Base-by-base conservation (phyloP, 2,797 vertebrate genomes). In the Xyrichtys novacula region DNA sequence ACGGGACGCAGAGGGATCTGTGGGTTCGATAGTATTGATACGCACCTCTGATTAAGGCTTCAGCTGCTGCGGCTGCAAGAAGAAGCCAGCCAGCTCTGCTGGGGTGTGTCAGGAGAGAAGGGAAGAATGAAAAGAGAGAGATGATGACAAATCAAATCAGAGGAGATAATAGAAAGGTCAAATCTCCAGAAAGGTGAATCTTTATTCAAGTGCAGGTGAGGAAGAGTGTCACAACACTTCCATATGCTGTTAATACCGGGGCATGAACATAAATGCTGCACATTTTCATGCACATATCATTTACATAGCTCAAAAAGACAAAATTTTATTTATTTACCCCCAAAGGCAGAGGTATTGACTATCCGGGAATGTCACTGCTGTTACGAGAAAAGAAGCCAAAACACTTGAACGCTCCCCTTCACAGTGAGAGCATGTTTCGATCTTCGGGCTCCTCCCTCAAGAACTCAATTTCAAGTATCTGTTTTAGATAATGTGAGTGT, bases 11-110 rank as follows among this genome's bases (percentile, higher is more conserved):
- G 25, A 78, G 81, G 88, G 88, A 86, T 86, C 84, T 84, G 81
- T 68, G 77, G 32, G 61, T 78, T 90, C 86, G 12, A 89, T 90
- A 88, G 3, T 84, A 89, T 91, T 85, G 88, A 92, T 83, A 87
- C 48, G 3, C 50, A 71, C 46, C 42, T 68, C 81, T 83, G 88
- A 91, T 92, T 88, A 85, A 83, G 74, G 79, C 76, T 84, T 84
- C 74, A 40, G 17, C 15, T 52, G 70, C 78, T 69, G 64, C 71
- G 31, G 79, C 63, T 61, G 72, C 55, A 49, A n/a, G 59, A 53
- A 53, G 48, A 39, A 53, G 54, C 52, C 22, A 10, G 20, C 42
- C 36, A 5, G 6, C 67, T 25, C 15, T 48, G 63, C 5, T 28
- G 19, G 57, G 67, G 67, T 23, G 44, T 64, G 65, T 67, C 44